Percentiles rank a stretch among this genome's conserved stretches.
phyloP scores from a whole-genome alignment of 2,888 invertebrate species.

The Apamea crenata region DNA sequence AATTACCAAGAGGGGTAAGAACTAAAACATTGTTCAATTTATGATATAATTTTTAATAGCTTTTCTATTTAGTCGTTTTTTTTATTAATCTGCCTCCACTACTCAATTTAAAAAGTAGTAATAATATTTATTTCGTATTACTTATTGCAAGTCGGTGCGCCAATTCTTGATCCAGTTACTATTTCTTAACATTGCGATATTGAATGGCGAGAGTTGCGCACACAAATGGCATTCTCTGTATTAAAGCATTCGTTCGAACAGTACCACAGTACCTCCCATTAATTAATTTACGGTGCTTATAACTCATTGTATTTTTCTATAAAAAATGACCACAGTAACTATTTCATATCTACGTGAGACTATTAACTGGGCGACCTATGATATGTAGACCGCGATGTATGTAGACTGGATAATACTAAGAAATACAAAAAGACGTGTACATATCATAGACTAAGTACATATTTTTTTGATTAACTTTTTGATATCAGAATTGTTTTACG shows the following conservation, averaged over 20 bases:
- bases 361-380: neutral
- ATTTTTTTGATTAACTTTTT: neutral
- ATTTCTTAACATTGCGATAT: conserved; percentile 86
- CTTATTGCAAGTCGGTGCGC: conserved; percentile 77
- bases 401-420: neutral
- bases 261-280: conserved; percentile 66
- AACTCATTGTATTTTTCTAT: conserved; percentile 16
- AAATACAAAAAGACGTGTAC: neutral
- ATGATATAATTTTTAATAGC: conserved; percentile 17
- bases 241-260: conserved; percentile 69
- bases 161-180: conserved; percentile 83
- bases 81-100: conserved; percentile 29
- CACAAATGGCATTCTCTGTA: conserved; percentile 77
- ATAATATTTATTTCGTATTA: conserved; percentile 74
- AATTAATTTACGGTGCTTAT: conserved; percentile 56
- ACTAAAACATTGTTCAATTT: conserved; percentile 39
- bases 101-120: conserved; percentile 53
- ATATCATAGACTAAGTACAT: too few species aligned
- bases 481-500: neutral
- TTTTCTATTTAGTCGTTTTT: neutral
- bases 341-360: neutral
- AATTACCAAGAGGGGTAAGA: conserved; percentile 48
- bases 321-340: neutral
- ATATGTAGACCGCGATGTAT: neutral
- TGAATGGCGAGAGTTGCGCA: conserved; percentile 79